A percentile compares a stretch with the other conserved stretches of the same genome.
Evolutionary conservation across 64 coral and sea anemone genomes (phyloP).

Genomic region (Dendrophyllia cribrosa): DNA sequence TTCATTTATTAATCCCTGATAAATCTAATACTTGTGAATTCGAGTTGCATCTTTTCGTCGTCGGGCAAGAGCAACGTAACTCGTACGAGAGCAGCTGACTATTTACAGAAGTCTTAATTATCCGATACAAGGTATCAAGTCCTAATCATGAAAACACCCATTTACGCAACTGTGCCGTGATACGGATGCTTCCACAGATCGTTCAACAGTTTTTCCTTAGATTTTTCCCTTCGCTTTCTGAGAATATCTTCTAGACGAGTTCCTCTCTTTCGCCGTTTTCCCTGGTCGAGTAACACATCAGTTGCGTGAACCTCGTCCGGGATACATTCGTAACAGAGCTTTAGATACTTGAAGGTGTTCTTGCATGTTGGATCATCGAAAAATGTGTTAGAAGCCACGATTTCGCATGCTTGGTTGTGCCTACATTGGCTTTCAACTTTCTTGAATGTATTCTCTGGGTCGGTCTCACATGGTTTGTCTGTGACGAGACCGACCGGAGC

Average conservation of each 20-base stretch:
- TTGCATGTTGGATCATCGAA: conserved; percentile 98
- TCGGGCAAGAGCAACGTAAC: not conserved
- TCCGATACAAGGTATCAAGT: not conserved
- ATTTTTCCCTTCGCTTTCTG: conserved; percentile 79
- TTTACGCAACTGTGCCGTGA: conserved; percentile 43
- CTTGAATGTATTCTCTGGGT: conserved; percentile 84
- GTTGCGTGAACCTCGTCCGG: conserved; percentile 85
- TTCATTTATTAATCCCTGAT: not conserved
- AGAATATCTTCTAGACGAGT: conserved; percentile 83
- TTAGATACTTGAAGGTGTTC: conserved; percentile 94
- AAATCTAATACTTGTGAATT: not conserved
- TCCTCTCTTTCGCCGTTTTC: conserved; percentile 93
- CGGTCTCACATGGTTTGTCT: conserved; percentile 85
- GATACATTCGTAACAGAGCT: conserved; percentile 97
- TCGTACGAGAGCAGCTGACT: not conserved
- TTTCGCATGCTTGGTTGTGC: conserved; percentile 90
- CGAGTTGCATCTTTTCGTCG: not conserved
- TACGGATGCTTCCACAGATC: conserved; percentile 86
- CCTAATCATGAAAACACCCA: not conserved
- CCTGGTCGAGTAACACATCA: conserved; percentile 77
- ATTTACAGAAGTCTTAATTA: conserved; percentile 19
- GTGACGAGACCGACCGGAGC: conserved; percentile 85
- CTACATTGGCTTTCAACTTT: conserved; percentile 92
- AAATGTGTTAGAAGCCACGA: conserved; percentile 96
- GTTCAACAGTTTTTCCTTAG: conserved; percentile 75